These are phyloP conservation scores for Gouania willdenowi DNA, from an alignment of 2,797 vertebrate genomes.

Conservation along the genomic window DNA sequence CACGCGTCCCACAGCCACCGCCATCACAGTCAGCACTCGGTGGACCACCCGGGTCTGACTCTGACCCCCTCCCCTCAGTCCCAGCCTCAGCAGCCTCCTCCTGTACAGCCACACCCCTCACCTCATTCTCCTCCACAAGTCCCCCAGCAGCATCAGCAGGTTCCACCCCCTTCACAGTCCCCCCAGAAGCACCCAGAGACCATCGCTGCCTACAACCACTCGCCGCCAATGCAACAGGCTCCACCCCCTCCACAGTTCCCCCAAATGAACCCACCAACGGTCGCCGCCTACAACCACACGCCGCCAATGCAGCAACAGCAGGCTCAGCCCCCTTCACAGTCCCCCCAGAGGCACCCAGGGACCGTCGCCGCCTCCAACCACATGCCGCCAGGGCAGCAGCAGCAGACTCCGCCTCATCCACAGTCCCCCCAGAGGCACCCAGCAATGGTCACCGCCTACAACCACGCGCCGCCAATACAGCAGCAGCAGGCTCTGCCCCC, in stretches of 20 bases:
- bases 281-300: slow-evolving; percentile 19
- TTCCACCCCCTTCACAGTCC: background rate
- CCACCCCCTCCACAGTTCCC: slow-evolving; percentile 28
- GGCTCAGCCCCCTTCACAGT: slow-evolving; percentile 2
- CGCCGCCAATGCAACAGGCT: slow-evolving; percentile 1
- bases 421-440: slow-evolving; percentile 19
- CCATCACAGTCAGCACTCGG: slow-evolving; percentile 69
- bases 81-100: slow-evolving; percentile 20
- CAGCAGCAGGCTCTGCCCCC: background rate
- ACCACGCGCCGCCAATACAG: slow-evolving; percentile 6
- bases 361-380: slow-evolving; percentile 12
- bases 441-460: slow-evolving; percentile 20
- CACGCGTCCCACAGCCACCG: slow-evolving; percentile 65
- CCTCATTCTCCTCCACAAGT: background rate
- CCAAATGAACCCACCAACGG: slow-evolving; percentile 8
- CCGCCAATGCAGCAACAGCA: slow-evolving; percentile 7
- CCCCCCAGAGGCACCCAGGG: too few relatives aligned
- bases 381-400: slow-evolving; percentile 1
- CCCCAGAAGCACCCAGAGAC: too few relatives aligned
- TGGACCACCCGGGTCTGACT: slow-evolving; percentile 37
- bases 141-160: background rate
- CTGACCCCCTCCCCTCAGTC: slow-evolving; percentile 32
- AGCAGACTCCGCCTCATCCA: slow-evolving; percentile 23
- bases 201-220: slow-evolving; percentile 9
- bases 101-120: background rate